A percentile compares a stretch with the other conserved stretches of the same genome.
phyloP scores from a whole-genome alignment of 2,888 invertebrate genomes.

The Lasiommata megera region DNA sequence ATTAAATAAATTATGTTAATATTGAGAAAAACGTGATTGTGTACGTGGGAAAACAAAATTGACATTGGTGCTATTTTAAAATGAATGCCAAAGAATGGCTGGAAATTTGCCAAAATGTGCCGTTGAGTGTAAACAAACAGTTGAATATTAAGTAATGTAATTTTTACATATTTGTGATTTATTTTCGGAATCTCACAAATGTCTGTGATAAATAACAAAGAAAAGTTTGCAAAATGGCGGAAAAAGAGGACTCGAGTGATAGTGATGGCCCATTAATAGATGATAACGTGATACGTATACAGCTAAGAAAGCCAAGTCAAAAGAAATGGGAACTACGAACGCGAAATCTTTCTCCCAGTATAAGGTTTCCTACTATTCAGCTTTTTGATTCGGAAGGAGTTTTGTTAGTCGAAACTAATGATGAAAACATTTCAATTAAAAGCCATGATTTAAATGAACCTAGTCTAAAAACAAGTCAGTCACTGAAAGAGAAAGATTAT shows the following conservation, averaged over 20 bases:
- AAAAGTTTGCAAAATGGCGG: conserved; percentile 54
- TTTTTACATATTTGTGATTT: conserved; percentile 43
- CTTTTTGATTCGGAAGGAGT: conserved; percentile 83
- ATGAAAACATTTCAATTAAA: conserved; percentile 76
- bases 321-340: conserved; percentile 85
- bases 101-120: conserved; percentile 68
- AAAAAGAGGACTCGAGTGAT: conserved; percentile 59
- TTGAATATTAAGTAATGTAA: conserved; percentile 52
- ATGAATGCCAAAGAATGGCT: conserved; percentile 63
- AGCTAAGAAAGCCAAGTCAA: conserved; percentile 82
- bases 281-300: conserved; percentile 82
- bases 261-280: conserved; percentile 73
- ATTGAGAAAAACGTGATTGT: conserved; percentile 32
- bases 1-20: conserved; percentile 13
- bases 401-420: conserved; percentile 82
- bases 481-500: conserved; percentile 65
- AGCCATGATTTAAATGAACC: conserved; percentile 61
- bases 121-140: conserved; percentile 79
- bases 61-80: conserved; percentile 77
- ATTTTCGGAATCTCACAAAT: conserved; percentile 37
- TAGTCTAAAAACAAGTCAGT: conserved; percentile 54
- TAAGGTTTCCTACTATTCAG: conserved; percentile 82
- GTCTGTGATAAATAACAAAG: conserved; percentile 37
- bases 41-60: conserved; percentile 71
- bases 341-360: conserved; percentile 82